These are phyloP conservation scores for Forbesichthys agassizii DNA, from an alignment of 2,113 vertebrate genomes.

Conservation along the genomic window DNA sequence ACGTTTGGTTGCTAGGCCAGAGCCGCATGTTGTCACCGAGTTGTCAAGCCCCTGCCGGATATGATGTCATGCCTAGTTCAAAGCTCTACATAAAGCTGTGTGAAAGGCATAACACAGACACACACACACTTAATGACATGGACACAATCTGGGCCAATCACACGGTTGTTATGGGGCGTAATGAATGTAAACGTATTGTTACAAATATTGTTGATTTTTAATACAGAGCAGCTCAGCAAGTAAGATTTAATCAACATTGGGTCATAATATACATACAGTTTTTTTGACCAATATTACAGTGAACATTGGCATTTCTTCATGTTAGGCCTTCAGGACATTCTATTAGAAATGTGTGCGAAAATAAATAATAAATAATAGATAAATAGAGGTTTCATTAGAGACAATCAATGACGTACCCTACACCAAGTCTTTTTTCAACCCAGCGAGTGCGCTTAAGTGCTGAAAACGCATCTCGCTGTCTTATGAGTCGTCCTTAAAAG, in stretches of 20 bases:
- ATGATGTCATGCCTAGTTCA: too few relatives aligned
- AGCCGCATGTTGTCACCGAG: too few relatives aligned
- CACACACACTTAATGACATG: background rate
- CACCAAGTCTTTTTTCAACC: slow-evolving; percentile 41
- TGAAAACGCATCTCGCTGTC: slow-evolving; percentile 27
- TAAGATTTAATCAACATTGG: slow-evolving; percentile 25
- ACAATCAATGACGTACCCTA: slow-evolving; percentile 37
- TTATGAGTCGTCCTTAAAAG: slow-evolving; percentile 31
- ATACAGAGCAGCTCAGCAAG: slow-evolving; percentile 1
- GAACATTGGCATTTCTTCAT: too few relatives aligned
- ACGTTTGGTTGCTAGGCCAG: too few relatives aligned
- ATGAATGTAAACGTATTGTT: slow-evolving; percentile 5
- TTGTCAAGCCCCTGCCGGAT: too few relatives aligned
- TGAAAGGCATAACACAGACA: too few relatives aligned
- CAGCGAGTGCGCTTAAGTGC: slow-evolving; percentile 1
- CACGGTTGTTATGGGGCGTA: background rate
- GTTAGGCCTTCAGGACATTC: background rate
- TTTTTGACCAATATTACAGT: background rate
- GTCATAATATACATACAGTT: slow-evolving; percentile 12
- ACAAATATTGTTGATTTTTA: slow-evolving; percentile 21
- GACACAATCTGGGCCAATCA: background rate
- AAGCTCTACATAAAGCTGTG: too few relatives aligned
- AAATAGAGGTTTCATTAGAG: slow-evolving; percentile 50
- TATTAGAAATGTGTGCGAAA: slow-evolving; percentile 38
- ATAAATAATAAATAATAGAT: slow-evolving; percentile 78